Evolutionary conservation across 2,888 invertebrate genomes (phyloP).

Genomic region (Atrina japonica): DNA sequence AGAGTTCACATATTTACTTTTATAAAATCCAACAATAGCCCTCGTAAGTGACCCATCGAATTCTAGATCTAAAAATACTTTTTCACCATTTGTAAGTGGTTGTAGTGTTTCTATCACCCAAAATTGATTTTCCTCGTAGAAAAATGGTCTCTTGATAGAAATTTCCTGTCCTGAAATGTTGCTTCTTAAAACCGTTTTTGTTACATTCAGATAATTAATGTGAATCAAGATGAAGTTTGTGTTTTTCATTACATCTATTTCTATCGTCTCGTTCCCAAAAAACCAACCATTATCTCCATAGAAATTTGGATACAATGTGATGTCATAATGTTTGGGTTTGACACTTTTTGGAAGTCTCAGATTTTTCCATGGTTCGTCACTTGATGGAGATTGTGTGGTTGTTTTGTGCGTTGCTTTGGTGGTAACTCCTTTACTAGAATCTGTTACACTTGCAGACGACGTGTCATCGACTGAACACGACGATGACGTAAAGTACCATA

Average conservation of each 20-base stretch:
- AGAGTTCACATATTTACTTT: constrained; percentile 84
- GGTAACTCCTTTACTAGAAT: constrained; percentile 8
- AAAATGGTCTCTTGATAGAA: constrained; percentile 71
- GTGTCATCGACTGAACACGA: constrained; percentile 40
- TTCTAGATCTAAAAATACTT: constrained; percentile 82
- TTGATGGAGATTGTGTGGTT: constrained; percentile 32
- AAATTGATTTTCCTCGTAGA: constrained; percentile 80
- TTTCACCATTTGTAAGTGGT: constrained; percentile 58
- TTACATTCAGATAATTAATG: constrained; percentile 84
- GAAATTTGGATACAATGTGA: constrained; percentile 86
- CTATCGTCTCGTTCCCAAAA: constrained; percentile 76
- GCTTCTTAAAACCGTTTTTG: constrained; percentile 77
- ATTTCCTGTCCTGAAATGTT: constrained; percentile 48
- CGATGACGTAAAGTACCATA: constrained; percentile 61
- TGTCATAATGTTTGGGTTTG: constrained; percentile 86
- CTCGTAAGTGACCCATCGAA: constrained; percentile 86
- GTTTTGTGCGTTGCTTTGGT: constrained; percentile 14
- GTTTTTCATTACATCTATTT: constrained; percentile 73
- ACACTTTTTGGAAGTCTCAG: constrained; percentile 85
- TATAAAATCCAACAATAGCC: constrained; percentile 88
- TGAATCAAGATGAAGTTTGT: constrained; percentile 81
- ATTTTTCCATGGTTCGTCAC: constrained; percentile 72
- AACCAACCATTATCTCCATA: constrained; percentile 81
- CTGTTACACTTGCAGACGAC: background rate
- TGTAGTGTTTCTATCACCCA: constrained; percentile 79